Evolutionary conservation across 2,888 invertebrate genomes (phyloP).

Genomic region (Endomychus coccineus): DNA sequence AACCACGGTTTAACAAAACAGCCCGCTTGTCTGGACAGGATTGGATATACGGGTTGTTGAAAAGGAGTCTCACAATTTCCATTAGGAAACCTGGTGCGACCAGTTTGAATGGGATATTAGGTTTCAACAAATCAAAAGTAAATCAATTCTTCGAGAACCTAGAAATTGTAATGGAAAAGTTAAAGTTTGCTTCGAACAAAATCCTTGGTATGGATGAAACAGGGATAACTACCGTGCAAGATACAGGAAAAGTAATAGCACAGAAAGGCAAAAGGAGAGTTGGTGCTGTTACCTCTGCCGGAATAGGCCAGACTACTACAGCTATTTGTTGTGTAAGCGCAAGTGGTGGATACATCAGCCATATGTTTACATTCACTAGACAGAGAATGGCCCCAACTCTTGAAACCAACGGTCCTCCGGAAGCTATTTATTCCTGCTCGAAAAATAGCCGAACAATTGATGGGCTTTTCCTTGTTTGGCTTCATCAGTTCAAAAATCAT

Average conservation of each 20-base stretch:
- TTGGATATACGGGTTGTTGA: too few species aligned
- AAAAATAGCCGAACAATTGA: neutral
- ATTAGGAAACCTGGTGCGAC: slow-evolving; percentile 5
- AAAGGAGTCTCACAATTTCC: slow-evolving; percentile 1
- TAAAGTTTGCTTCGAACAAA: slow-evolving; percentile 13
- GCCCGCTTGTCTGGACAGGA: too few species aligned
- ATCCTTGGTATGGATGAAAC: slow-evolving; percentile 17
- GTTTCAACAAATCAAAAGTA: slow-evolving; percentile 17
- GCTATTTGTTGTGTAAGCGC: slow-evolving; percentile 7
- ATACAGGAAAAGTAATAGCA: slow-evolving; percentile 18
- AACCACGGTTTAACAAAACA: too few species aligned
- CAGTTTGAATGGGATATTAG: slow-evolving; percentile 3
- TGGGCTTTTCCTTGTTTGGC: neutral
- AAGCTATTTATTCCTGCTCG: too few species aligned
- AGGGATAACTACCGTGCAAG: slow-evolving; percentile 19
- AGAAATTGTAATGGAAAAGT: slow-evolving; percentile 12
- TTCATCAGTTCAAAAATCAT: neutral
- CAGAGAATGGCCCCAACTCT: too few species aligned
- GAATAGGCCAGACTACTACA: slow-evolving; percentile 12
- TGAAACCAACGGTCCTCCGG: too few species aligned
- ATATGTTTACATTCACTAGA: slow-evolving; percentile 2
- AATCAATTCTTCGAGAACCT: slow-evolving; percentile 15
- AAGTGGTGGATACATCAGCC: slow-evolving; percentile 1
- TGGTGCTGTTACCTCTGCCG: slow-evolving; percentile 17
- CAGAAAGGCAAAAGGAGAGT: slow-evolving; percentile 19